Conservation (phyloP, 35 echinoderm and acorn worm genomes). For the Apostichopus japonicus region DNA sequence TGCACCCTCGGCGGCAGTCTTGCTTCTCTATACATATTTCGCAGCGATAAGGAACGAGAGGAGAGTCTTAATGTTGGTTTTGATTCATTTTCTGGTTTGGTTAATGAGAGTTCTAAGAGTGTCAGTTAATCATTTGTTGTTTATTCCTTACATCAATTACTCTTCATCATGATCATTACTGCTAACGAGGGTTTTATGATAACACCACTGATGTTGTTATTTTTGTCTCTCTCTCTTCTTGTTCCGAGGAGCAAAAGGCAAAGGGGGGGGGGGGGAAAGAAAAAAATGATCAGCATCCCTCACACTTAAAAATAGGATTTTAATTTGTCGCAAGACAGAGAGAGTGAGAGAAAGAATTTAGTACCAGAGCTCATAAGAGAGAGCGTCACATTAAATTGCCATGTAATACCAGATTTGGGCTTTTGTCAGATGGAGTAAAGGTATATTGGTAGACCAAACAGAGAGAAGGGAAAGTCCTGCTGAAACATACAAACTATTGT, state of each 20-base stretch:
- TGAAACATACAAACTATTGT: too few relatives aligned
- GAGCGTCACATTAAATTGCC: too few relatives aligned
- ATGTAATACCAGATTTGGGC: too few relatives aligned
- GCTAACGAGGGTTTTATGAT: slow-evolving; percentile 22
- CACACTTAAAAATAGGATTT: not conserved
- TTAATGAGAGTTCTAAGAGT: slow-evolving; percentile 9
- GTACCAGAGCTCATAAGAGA: too few relatives aligned
- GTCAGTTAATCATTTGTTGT: slow-evolving; percentile 10
- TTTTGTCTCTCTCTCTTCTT: not conserved
- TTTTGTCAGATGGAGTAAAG: too few relatives aligned
- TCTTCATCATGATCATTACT: not conserved
- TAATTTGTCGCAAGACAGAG: not conserved
- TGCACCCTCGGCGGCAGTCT: not conserved
- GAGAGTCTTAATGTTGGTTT: not conserved
- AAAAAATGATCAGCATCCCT: not conserved
- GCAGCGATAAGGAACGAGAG: not conserved
- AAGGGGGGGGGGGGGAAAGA: not conserved
- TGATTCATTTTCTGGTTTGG: not conserved
- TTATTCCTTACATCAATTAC: slow-evolving; percentile 14
- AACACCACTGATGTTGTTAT: slow-evolving; percentile 19
- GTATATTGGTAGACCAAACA: too few relatives aligned
- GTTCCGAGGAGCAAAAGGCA: not conserved
- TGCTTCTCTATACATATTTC: not conserved
- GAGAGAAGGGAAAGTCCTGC: too few relatives aligned
- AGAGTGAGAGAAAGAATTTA: not conserved